These are phyloP conservation scores for Bombus vancouverensis DNA, from an alignment of 1,140 invertebrate genomes.

Conservation along the genomic window DNA sequence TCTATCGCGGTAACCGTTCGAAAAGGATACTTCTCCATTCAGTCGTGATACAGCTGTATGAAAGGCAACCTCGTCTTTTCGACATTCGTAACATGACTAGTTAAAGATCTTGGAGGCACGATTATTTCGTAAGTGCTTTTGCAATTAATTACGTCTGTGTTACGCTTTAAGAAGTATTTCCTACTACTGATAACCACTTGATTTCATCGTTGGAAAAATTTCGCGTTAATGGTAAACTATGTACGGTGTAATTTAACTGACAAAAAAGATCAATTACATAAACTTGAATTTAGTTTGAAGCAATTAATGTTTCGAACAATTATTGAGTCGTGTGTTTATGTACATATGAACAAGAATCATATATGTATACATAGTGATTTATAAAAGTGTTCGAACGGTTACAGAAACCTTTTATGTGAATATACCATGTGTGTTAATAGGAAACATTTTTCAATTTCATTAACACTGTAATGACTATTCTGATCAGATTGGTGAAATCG, in stretches of 20 bases:
- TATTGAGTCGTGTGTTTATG: no score
- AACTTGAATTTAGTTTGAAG: no score
- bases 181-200: neutral
- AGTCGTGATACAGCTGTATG: neutral
- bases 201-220: neutral
- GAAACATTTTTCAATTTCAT: no score
- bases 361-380: no score
- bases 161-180: rapidly evolving
- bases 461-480: no score
- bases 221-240: neutral
- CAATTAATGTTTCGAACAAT: no score
- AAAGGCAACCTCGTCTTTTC: conserved; percentile 16
- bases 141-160: neutral
- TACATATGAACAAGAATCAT: no score
- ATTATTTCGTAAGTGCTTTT: neutral
- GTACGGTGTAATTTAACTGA: neutral
- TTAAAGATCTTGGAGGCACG: no score
- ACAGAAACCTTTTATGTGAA: no score
- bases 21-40: neutral
- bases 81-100: neutral
- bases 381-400: no score
- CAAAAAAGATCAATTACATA: no score
- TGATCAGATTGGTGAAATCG: neutral
- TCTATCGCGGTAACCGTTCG: rapidly evolving
- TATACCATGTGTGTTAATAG: no score